A percentile compares a stretch with the other conserved stretches of the same genome.
Conservation (phyloP, 2,888 invertebrate genomes). For the Laspeyria flexula region DNA sequence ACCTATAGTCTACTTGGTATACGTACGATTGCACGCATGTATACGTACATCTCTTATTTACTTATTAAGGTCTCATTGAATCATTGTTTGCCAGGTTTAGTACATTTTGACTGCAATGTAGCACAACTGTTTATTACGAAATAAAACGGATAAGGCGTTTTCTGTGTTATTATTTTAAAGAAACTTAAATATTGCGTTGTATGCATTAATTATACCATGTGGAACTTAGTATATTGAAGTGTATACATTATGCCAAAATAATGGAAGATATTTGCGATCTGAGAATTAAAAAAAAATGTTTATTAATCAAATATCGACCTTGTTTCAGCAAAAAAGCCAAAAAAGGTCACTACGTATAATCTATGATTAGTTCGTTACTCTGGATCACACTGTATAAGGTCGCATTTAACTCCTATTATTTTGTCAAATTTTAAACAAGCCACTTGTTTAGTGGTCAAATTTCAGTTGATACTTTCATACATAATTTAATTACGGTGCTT, state of each 20-base stretch:
- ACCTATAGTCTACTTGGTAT: no score
- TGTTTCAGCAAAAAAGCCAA: no score
- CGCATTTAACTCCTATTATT: conserved; percentile 5
- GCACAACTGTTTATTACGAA: no score
- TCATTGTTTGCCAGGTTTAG: no score
- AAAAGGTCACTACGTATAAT: no score
- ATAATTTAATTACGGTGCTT: conserved; percentile 4
- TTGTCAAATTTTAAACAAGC: conserved; percentile 13
- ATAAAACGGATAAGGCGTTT: background rate
- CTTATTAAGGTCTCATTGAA: no score
- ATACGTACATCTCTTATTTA: no score
- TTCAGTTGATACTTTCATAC: background rate
- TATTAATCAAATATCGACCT: no score
- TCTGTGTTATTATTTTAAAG: conserved; percentile 5
- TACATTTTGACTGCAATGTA: no score
- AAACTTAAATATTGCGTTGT: conserved; percentile 1
- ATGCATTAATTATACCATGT: conserved; percentile 9
- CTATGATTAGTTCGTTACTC: background rate
- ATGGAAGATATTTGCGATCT: conserved; percentile 6
- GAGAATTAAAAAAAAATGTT: no score
- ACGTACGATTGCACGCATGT: no score
- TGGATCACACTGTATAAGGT: no score
- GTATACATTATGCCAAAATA: conserved; percentile 11
- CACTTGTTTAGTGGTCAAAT: conserved; percentile 40
- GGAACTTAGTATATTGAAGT: conserved; percentile 13